Base-by-base conservation (phyloP, 2,888 invertebrate genomes). In the Hipparchia semele region DNA sequence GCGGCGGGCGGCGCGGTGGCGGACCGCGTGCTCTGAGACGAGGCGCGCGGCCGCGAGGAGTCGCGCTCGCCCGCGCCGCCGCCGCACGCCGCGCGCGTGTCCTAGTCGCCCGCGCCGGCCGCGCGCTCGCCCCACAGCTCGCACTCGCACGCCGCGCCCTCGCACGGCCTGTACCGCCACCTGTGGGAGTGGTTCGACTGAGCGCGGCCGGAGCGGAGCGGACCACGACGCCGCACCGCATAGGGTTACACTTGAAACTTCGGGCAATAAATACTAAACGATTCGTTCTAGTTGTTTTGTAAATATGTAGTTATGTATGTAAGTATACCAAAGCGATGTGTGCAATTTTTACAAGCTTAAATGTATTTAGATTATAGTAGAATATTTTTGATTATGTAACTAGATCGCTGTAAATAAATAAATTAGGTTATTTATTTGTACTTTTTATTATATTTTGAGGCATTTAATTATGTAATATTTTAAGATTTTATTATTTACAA, bases 21-120 rank as follows among this genome's bases (percentile, higher is more conserved):
- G 78, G 95, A 95, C 86, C 92, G 96, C 86, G 95, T 95, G 88
- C 96, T 96, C 95, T 96, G 96, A 96, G 96, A 96, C 88, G 95
- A 96, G 95, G 96, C 95, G 88, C 94, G 95, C 91, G 96, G 94
- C 94, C 96, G 94, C 95, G 94, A 90, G 81, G 88, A 88, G 79
- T 80, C 83, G 79, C 90, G 87, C 82, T 88, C 90, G 85, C 87
- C 81, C 64, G 78, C 87, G 81, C 83, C 84, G 81, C 83, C 84
- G 81, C 84, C 84, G 83, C 85, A 84, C 79, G 84, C 84, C 82
- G 87, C 88, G 81, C 88, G 88, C 83, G 89, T 85, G 80, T 91
- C 90, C 88, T 92, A 90, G 90, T 87, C 88, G 83, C 85, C 89
- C 85, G 87, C 88, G 83, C 85, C 89, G 85, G 87, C 84, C 80